Evolutionary conservation across 2,888 invertebrate genomes (phyloP), one percentile per base, ranked within the genome.

Genomic region (Onchidella celtica): DNA sequence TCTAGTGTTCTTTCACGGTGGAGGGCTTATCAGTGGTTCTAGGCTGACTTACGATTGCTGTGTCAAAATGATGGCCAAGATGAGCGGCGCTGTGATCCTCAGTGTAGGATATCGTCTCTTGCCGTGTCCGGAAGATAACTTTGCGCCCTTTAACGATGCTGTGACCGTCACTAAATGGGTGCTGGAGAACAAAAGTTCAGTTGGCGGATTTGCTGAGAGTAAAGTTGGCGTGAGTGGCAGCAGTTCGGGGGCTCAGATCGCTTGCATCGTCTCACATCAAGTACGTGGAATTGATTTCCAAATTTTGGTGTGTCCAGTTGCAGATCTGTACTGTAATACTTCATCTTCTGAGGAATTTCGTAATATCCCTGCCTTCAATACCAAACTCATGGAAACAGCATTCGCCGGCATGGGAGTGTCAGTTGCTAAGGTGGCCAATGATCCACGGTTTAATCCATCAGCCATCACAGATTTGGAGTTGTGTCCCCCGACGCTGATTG

Each of bases 191-290:
- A 66, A 57, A 27, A 68, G 68, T 6, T 24, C 57, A 6, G 11
- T 77, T 3, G 77, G 77, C 24, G 77, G 77, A 4, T 17, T 27
- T 11, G 3, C 74, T 27, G 36, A 57, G 0, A 77, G 77, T 68
- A 36, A 9, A 6, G 77, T 77, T 40, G 77, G 77, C 34, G 68
- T 77, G 1, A 68, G 77, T 14, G 77, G 77, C 4, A 68, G 68
- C 68, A 68, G 36, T 61, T 57, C 77, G n/a, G 77, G 77, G 6
- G 77, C 68, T 9, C 77, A 77, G 36, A 29, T 77, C 55, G 68
- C 68, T 0, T 34, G 32, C 14, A n/a, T 55, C 24, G 77, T 77
- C 11, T 32, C 65, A 2, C 9, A 77, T 2, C 57, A 77, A 27
- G 32, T 77, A 1, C 24, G 34, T 6, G 77, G 57, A 2, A 14